phyloP scores from a whole-genome alignment of 2,888 invertebrate species.

The Oligia fasciuncula region DNA sequence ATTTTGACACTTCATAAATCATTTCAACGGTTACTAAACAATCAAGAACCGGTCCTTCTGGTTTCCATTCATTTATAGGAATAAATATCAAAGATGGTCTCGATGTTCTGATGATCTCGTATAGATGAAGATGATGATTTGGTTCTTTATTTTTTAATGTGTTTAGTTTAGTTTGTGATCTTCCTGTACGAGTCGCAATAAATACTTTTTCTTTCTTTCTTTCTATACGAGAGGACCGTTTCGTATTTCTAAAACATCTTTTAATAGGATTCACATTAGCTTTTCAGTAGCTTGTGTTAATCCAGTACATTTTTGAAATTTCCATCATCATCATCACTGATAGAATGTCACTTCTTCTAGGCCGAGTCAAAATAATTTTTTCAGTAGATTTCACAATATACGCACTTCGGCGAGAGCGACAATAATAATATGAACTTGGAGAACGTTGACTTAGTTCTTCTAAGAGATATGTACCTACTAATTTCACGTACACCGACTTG shows the following conservation, averaged over 20 bases:
- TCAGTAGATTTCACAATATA: neutral
- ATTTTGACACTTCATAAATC: conserved; percentile 51
- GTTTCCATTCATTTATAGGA: conserved; percentile 33
- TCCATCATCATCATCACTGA: neutral
- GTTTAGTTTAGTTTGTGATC: too few species aligned
- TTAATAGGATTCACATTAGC: neutral
- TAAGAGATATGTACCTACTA: too few species aligned
- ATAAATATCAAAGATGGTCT: conserved; percentile 3
- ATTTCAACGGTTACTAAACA: conserved; percentile 39
- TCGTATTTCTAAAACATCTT: neutral
- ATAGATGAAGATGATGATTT: too few species aligned
- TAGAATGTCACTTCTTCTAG: neutral
- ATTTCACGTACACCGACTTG: neutral
- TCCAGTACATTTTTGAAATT: neutral
- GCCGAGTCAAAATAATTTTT: neutral
- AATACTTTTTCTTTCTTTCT: too few species aligned
- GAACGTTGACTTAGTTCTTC: neutral
- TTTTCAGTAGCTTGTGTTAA: neutral
- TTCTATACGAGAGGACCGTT: neutral
- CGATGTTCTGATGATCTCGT: too few species aligned
- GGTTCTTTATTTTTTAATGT: too few species aligned
- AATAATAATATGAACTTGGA: neutral
- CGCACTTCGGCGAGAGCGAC: neutral
- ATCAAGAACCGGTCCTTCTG: conserved; percentile 9
- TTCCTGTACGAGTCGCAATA: too few species aligned